Base-by-base conservation (phyloP, 2,888 invertebrate species). In the Drosophila mimetica region DNA sequence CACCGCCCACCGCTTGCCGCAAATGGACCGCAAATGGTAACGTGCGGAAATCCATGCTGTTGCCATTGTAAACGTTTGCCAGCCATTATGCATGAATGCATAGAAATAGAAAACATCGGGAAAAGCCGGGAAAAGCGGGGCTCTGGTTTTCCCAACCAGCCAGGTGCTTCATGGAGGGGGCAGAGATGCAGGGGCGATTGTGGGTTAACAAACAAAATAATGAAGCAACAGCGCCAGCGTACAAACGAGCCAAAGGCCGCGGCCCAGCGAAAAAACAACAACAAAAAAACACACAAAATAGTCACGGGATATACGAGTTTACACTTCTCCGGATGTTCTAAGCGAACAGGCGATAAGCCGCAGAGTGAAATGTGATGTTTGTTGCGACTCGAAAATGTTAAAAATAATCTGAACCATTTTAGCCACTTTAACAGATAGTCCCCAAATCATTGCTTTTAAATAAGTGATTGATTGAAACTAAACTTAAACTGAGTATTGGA, bases 11-110 rank as follows among this genome's bases (percentile, higher is more conserved):
- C 52, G 41, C 32, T 59, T 41, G 51, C 82, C 82, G 66, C 82
- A 82, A 82, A 82, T 82, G 82, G 86, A 87, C 86, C 82, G 57
- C 82, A 87, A 82, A 86, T 82, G 81, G 83, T 72, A 86, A 72
- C 72, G 80, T 79, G 71, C 86, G 88, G 86, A 82, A 87, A 82
- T 87, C 86, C 83, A 87, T 76, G 83, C 83, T 79, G 86, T 53
- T 69, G 74, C 80, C 53, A 82, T 87, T 82, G 87, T 87, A 87
- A 82, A 87, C 88, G 81, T 85, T 82, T 87, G 81, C 86, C 83
- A 67, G 74, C 82, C 82, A 82, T 82, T 79, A 86, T 87, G 81
- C 86, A 81, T 79, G 86, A 87, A 67, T 79, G 83, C 86, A 87
- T 85, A 75, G 87, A 85, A 81, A 81, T 85, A 84, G 85, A 47